Percentiles rank a stretch among this genome's conserved stretches.
These are phyloP conservation scores for Rhinichthys osculus DNA, from an alignment of 2,797 vertebrate species.

Conservation along the genomic window DNA sequence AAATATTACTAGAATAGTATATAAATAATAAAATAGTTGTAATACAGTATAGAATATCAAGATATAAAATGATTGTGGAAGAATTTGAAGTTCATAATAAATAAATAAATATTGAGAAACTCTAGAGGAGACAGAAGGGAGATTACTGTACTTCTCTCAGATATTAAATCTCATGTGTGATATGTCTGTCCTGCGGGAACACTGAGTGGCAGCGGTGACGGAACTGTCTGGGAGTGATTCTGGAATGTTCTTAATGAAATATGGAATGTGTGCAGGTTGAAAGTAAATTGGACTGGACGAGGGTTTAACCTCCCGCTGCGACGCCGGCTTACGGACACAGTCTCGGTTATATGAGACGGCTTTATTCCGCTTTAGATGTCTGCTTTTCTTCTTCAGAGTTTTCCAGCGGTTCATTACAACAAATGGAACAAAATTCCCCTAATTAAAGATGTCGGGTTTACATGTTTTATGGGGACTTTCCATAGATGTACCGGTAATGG, in stretches of 20 bases:
- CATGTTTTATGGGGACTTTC: neutral
- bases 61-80: neutral
- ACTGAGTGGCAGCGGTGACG: neutral
- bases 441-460: neutral
- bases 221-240: slow-evolving; percentile 6
- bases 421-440: slow-evolving; percentile 13
- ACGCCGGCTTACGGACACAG: neutral
- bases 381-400: neutral
- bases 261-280: slow-evolving; percentile 38
- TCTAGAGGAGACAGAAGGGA: neutral
- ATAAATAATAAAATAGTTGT: neutral
- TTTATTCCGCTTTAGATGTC: slow-evolving; percentile 31
- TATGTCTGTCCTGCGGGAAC: neutral
- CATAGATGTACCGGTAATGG: no score
- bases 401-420: slow-evolving; percentile 17
- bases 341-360: neutral
- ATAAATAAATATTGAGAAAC: no score
- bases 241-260: slow-evolving; percentile 36
- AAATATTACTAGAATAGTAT: neutral
- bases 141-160: neutral
- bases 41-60: neutral
- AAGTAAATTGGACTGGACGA: slow-evolving; percentile 34
- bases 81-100: neutral
- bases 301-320: slow-evolving; percentile 41
- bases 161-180: neutral